Conservation (phyloP, 2,797 vertebrate genomes). For the Pseudochirops cupreus region DNA sequence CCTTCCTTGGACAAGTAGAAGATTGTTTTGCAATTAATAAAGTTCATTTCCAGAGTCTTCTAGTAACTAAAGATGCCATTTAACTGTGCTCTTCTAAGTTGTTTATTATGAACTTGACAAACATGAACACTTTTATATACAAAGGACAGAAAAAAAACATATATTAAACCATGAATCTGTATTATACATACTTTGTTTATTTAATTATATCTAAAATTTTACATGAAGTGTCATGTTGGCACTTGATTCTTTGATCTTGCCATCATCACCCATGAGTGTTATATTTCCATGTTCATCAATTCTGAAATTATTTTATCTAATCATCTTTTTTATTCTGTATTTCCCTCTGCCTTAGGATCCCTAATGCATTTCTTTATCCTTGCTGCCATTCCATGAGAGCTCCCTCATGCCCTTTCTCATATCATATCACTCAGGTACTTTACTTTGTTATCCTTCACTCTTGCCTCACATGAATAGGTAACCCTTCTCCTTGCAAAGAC, state of each 20-base stretch:
- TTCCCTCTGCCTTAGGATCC: neutral
- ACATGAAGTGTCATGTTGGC: neutral
- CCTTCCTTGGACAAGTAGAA: neutral
- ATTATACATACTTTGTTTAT: neutral
- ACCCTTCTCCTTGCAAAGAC: neutral
- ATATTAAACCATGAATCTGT: neutral
- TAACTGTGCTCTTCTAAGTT: neutral
- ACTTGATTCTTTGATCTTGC: neutral
- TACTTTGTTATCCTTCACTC: neutral
- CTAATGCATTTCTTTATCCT: neutral
- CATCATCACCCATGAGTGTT: neutral
- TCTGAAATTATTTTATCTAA: neutral
- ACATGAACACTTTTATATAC: neutral
- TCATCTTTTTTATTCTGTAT: neutral
- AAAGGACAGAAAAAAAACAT: neutral
- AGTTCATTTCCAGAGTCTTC: neutral
- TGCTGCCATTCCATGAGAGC: neutral
- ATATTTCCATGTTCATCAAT: neutral
- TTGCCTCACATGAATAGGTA: neutral
- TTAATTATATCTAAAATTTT: neutral
- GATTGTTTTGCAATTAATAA: neutral
- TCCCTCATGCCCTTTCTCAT: neutral
- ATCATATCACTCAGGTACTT: neutral
- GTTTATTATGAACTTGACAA: no score
- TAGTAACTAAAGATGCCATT: neutral